phyloP scores from a whole-genome alignment of 2,888 invertebrate genomes.

The Phorcus lineatus region DNA sequence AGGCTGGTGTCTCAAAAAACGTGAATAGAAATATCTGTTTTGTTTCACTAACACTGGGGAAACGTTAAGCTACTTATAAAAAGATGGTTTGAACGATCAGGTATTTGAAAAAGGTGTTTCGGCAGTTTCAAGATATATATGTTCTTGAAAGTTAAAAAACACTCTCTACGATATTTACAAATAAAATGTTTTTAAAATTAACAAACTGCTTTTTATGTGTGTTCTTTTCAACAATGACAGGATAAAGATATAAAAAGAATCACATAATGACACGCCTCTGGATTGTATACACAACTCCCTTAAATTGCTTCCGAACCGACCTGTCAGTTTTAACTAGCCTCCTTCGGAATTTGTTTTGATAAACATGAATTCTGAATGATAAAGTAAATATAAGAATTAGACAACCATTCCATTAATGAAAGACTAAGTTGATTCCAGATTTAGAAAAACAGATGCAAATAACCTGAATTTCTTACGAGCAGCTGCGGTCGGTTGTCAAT shows the following conservation, averaged over 20 bases:
- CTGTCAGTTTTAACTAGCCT: neutral
- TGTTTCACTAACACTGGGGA: neutral
- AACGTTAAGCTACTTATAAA: neutral
- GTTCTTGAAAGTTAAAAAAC: no score
- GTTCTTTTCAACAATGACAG: no score
- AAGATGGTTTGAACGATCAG: no score
- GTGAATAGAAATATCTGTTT: neutral
- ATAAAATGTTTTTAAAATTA: no score
- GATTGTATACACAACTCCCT: neutral
- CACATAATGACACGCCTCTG: neutral
- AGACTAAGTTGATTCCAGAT: constrained; percentile 8
- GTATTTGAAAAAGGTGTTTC: no score
- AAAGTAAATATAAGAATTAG: neutral
- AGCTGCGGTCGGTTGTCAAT: constrained; percentile 5
- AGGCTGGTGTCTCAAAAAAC: neutral
- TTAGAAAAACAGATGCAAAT: constrained; percentile 15
- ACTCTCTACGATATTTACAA: no score
- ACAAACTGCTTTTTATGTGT: no score
- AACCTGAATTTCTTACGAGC: neutral
- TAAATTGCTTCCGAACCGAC: neutral
- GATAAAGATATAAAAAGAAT: neutral
- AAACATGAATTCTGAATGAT: neutral
- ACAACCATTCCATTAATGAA: constrained; percentile 13
- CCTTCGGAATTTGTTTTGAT: neutral
- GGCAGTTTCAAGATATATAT: no score